Evolutionary conservation across 2,888 invertebrate species (phyloP).

Genomic region (Eilema griseolum): DNA sequence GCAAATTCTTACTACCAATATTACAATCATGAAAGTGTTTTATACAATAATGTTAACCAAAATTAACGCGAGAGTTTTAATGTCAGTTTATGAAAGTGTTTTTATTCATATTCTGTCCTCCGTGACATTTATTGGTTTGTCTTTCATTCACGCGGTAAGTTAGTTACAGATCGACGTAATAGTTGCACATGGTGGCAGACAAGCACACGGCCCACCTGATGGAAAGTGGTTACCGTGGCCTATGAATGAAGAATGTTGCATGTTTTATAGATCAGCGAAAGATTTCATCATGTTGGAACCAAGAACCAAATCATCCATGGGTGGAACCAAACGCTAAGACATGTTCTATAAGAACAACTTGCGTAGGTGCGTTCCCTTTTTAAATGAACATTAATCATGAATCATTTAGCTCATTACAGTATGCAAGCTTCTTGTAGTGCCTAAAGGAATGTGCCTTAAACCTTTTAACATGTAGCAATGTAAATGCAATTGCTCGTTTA

Average conservation of each 20-base stretch:
- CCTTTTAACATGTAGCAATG: constrained; percentile 25
- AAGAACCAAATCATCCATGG: background rate
- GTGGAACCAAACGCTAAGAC: background rate
- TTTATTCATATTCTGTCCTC: too few species aligned
- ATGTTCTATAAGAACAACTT: constrained; percentile 11
- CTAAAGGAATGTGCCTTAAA: constrained; percentile 28
- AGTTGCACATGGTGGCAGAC: background rate
- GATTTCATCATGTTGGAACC: background rate
- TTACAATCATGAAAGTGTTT: background rate
- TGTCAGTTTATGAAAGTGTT: too few species aligned
- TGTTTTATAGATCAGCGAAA: background rate
- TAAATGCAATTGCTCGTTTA: constrained; percentile 42
- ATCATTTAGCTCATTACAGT: constrained; percentile 41
- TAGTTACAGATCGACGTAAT: background rate
- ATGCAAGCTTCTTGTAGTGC: constrained; percentile 32
- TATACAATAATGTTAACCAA: too few species aligned
- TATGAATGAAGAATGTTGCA: too few species aligned
- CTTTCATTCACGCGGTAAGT: background rate
- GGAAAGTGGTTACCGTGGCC: too few species aligned
- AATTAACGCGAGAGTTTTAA: too few species aligned
- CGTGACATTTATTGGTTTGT: background rate
- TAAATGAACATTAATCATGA: constrained; percentile 46
- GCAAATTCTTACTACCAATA: too few species aligned
- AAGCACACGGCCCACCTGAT: too few species aligned
- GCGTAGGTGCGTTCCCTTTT: constrained; percentile 20